These are phyloP conservation scores for Panulirus ornatus DNA, from an alignment of 1,140 invertebrate genomes.

Conservation along the genomic window DNA sequence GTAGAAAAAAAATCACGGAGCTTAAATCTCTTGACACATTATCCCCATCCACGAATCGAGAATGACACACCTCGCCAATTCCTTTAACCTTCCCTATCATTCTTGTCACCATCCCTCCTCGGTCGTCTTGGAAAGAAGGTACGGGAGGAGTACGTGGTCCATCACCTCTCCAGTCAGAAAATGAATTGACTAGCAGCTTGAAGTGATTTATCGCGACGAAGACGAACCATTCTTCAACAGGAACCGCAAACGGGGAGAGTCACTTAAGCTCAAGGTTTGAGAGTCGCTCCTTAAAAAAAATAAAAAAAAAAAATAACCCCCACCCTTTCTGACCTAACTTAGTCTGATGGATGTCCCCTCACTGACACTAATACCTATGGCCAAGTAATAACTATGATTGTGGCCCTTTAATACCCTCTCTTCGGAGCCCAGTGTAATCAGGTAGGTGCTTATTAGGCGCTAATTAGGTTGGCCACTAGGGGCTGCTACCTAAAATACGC, in stretches of 20 bases:
- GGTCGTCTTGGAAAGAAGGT: too few species aligned
- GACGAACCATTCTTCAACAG: too few species aligned
- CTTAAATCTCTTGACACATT: too few species aligned
- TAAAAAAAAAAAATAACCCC: too few species aligned
- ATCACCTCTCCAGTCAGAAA: neutral
- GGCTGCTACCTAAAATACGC: neutral
- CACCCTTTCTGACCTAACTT: neutral
- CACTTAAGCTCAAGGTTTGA: too few species aligned
- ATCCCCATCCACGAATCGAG: too few species aligned
- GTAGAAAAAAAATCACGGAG: too few species aligned
- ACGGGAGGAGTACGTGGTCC: neutral
- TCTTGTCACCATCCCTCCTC: too few species aligned
- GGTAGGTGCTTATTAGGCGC: conserved; percentile 28
- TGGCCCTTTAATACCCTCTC: conserved; percentile 4
- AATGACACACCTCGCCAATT: too few species aligned
- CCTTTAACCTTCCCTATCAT: too few species aligned
- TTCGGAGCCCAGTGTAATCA: conserved; percentile 27
- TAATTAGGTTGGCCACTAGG: conserved; percentile 12
- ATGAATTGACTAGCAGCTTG: conserved; percentile 18
- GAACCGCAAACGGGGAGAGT: neutral
- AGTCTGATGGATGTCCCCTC: neutral
- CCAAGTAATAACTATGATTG: conserved; percentile 20
- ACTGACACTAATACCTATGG: conserved; percentile 9
- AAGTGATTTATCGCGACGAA: conserved; percentile 22
- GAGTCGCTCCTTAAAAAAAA: too few species aligned